Conservation (phyloP, 2,888 invertebrate species). For the Cartodere bifasciata region DNA sequence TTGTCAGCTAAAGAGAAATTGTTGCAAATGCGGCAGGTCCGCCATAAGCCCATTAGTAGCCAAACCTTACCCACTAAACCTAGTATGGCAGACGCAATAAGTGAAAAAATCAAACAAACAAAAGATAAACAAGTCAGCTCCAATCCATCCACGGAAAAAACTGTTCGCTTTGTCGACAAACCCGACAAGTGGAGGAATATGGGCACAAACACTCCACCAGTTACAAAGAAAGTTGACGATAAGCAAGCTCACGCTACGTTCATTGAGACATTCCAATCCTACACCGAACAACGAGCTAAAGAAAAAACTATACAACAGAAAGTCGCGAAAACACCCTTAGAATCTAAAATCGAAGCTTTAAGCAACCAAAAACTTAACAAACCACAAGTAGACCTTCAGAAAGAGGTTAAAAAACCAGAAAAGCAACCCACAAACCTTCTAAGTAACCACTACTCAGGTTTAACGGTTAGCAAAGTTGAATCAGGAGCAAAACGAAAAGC, state of each 20-base stretch:
- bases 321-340: constrained; percentile 14
- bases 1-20: constrained; percentile 31
- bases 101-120: constrained; percentile 11
- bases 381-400: constrained; percentile 14
- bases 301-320: constrained; percentile 17
- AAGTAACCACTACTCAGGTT: constrained; percentile 24
- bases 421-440: constrained; percentile 14
- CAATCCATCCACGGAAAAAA: constrained; percentile 3
- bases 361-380: constrained; percentile 10
- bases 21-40: constrained; percentile 34
- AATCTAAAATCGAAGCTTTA: constrained; percentile 25
- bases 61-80: constrained; percentile 18
- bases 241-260: constrained; percentile 27
- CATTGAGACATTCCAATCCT: constrained; percentile 28
- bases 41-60: constrained; percentile 28
- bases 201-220: constrained; percentile 21
- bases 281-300: constrained; percentile 22
- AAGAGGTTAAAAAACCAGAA: constrained; percentile 14
- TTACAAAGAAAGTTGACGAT: constrained; percentile 22
- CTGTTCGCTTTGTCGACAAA: constrained; percentile 3
- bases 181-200: constrained; percentile 12
- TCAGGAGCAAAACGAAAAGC: constrained; percentile 29
- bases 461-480: constrained; percentile 36
- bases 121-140: constrained; percentile 12
- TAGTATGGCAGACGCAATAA: constrained; percentile 8